Conservation (phyloP, 2,888 invertebrate species). For the Chrysomela aeneicollis region DNA sequence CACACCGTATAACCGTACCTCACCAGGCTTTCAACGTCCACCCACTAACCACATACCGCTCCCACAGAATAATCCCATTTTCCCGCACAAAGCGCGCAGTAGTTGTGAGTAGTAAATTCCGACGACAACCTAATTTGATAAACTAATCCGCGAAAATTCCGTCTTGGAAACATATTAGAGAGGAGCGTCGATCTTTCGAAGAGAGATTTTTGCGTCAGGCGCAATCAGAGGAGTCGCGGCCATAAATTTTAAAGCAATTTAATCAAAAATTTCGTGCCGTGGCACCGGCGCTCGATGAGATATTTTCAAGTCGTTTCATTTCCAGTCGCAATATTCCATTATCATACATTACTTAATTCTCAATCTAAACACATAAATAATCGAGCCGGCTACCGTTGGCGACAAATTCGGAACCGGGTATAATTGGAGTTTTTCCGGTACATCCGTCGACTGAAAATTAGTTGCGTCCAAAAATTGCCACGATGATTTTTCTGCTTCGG, state of each 20-base stretch:
- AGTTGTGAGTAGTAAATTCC: conserved; percentile 34
- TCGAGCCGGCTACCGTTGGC: conserved; percentile 45
- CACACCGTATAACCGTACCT: no score
- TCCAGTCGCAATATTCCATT: conserved; percentile 55
- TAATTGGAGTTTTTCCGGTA: conserved; percentile 52
- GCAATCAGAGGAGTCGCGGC: conserved; percentile 49
- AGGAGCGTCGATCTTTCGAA: conserved; percentile 33
- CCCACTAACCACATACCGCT: no score
- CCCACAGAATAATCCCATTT: conserved; percentile 7
- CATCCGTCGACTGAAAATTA: conserved; percentile 38
- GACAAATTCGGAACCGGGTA: conserved; percentile 51
- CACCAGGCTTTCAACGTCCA: no score
- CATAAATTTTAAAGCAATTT: conserved; percentile 57
- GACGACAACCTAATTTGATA: conserved; percentile 38
- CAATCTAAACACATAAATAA: conserved; percentile 59
- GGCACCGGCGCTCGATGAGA: conserved; percentile 44
- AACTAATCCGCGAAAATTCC: conserved; percentile 40
- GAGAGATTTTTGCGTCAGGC: conserved; percentile 40
- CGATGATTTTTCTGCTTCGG: conserved; percentile 30
- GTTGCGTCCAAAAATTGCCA: conserved; percentile 40
- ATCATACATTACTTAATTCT: conserved; percentile 58
- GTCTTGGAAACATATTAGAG: conserved; percentile 36
- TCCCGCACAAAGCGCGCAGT: conserved; percentile 8
- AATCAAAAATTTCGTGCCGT: conserved; percentile 53
- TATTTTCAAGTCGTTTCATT: conserved; percentile 54